These are phyloP conservation scores for Drymonia ruficornis DNA, from an alignment of 2,888 invertebrate genomes.

Conservation along the genomic window DNA sequence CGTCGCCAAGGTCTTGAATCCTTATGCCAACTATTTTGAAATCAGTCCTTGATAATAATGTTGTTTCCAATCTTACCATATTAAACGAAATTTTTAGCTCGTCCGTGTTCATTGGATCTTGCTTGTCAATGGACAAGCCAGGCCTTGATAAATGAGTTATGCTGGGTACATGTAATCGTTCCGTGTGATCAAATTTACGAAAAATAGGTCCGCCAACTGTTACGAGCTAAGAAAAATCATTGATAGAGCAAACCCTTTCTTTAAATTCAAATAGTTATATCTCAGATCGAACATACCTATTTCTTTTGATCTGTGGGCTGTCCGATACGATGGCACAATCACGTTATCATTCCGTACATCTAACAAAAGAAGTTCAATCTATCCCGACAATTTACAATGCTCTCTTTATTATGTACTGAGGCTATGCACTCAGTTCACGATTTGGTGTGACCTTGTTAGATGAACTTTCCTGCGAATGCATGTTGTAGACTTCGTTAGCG, in stretches of 20 bases:
- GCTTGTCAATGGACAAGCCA: neutral
- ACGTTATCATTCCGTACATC: constrained; percentile 11
- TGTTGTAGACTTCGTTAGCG: constrained; percentile 9
- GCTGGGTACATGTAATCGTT: neutral
- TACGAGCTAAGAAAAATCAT: neutral
- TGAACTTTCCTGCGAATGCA: constrained; percentile 47
- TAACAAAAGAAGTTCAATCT: constrained; percentile 41
- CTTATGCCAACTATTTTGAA: neutral
- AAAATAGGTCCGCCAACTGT: neutral
- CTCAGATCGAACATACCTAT: neutral
- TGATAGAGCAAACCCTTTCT: neutral
- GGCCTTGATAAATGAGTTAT: neutral
- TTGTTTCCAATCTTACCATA: neutral
- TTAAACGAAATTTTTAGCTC: neutral
- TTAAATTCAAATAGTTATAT: no score
- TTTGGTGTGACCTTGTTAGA: constrained; percentile 46
- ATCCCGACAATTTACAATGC: constrained; percentile 44
- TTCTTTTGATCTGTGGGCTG: no score
- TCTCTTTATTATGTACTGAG: constrained; percentile 31
- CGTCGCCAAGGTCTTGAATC: neutral
- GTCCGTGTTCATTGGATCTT: neutral
- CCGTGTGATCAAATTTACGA: no score
- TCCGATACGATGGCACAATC: neutral
- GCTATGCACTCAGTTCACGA: constrained; percentile 39
- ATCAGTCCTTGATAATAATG: neutral